Evolutionary conservation across 2,797 vertebrate species (phyloP).

Genomic region (Cottoperca gobio): DNA sequence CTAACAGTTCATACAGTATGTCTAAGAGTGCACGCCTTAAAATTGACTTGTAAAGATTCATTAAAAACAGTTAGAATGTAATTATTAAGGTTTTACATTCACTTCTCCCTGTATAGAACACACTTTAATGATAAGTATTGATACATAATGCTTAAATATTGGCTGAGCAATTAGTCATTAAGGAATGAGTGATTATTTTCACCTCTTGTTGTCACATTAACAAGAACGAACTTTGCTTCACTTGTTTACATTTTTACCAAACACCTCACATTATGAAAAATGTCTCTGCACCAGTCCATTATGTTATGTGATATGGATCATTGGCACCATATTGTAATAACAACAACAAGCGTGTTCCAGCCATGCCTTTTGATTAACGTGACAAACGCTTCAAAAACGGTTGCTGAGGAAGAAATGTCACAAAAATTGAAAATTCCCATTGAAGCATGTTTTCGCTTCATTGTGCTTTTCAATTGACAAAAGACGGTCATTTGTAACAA

Average conservation of each 20-base stretch:
- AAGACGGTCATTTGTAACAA: conserved; percentile 45
- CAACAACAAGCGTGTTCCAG: conserved; percentile 31
- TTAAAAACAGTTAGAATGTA: background rate
- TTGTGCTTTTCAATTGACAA: conserved; percentile 33
- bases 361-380: conserved; percentile 28
- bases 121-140: background rate
- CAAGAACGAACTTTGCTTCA: conserved; percentile 4
- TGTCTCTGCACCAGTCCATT: background rate
- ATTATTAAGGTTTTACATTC: background rate
- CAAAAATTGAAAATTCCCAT: conserved; percentile 2
- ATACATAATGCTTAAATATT: background rate
- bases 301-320: conserved; percentile 52
- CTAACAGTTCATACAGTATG: background rate
- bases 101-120: background rate
- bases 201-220: conserved; percentile 15
- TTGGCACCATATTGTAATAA: conserved; percentile 5
- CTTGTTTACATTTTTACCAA: conserved; percentile 9
- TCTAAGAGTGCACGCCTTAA: background rate
- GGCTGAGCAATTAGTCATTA: background rate
- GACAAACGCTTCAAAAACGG: conserved; percentile 12
- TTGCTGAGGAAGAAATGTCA: conserved; percentile 6
- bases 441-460: conserved; percentile 11
- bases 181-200: conserved; percentile 1
- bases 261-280: conserved; percentile 25
- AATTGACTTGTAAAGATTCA: background rate